Evolutionary conservation across 2,797 vertebrate genomes (phyloP).

Genomic region (Xyrichtys novacula): DNA sequence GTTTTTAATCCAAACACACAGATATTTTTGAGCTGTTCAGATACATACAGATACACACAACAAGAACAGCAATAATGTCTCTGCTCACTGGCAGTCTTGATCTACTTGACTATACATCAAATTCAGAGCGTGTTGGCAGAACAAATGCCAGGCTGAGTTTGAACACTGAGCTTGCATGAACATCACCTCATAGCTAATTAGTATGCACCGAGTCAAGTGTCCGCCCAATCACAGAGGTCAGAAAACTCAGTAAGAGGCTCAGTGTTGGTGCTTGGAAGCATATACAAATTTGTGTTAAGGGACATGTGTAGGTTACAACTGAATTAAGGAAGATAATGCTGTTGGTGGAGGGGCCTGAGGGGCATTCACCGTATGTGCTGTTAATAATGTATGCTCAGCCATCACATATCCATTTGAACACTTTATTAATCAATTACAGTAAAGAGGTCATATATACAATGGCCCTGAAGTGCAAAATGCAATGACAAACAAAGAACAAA

Average conservation of each 20-base stretch:
- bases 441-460: conserved; percentile 52
- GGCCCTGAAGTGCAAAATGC: too few relatives aligned
- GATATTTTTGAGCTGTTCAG: too few relatives aligned
- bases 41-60: too few relatives aligned
- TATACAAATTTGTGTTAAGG: conserved; percentile 30
- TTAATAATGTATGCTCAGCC: conserved; percentile 37
- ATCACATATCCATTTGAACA: conserved; percentile 58
- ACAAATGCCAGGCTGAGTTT: background rate
- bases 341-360: conserved; percentile 24
- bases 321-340: conserved; percentile 37
- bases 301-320: conserved; percentile 31
- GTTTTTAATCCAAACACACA: too few relatives aligned
- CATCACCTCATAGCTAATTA: conserved; percentile 26
- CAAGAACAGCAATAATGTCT: too few relatives aligned
- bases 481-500: too few relatives aligned
- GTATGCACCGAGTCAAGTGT: conserved; percentile 8
- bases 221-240: conserved; percentile 37
- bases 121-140: background rate
- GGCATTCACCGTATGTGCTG: conserved; percentile 30
- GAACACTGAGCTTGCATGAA: conserved; percentile 19
- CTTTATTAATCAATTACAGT: conserved; percentile 63
- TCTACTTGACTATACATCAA: too few relatives aligned
- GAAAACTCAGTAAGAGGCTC: conserved; percentile 15
- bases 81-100: too few relatives aligned
- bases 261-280: conserved; percentile 7